Evolutionary conservation across 2,113 vertebrate genomes (phyloP).

Genomic region (Seriola rivoliana): DNA sequence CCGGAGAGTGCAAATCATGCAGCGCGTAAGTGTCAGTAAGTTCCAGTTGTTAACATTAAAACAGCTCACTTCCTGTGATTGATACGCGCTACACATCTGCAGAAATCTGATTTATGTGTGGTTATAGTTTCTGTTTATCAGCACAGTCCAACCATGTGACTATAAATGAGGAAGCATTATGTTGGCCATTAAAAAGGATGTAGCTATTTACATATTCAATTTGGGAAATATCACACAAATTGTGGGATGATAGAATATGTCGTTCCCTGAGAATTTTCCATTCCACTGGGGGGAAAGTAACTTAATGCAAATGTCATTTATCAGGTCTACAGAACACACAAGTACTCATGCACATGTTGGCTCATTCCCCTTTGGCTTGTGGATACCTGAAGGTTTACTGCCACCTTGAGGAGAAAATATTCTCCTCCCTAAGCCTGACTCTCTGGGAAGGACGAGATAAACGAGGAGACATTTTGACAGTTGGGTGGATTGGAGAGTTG

Average conservation of each 20-base stretch:
- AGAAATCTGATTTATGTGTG: slow-evolving; percentile 57
- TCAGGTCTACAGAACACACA: slow-evolving; percentile 73
- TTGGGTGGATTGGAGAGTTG: neutral
- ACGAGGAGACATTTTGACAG: slow-evolving; percentile 19
- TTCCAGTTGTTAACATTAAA: slow-evolving; percentile 64
- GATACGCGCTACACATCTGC: slow-evolving; percentile 36
- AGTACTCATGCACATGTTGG: slow-evolving; percentile 53
- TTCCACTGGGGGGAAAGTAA: slow-evolving; percentile 68
- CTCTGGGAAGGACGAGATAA: slow-evolving; percentile 10
- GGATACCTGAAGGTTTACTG: slow-evolving; percentile 75
- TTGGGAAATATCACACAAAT: slow-evolving; percentile 77
- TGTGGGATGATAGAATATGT: slow-evolving; percentile 73
- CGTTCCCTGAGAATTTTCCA: slow-evolving; percentile 72
- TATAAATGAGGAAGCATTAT: slow-evolving; percentile 73
- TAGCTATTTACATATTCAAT: slow-evolving; percentile 82
- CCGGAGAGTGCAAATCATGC: slow-evolving; percentile 52
- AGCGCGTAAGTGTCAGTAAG: slow-evolving; percentile 33
- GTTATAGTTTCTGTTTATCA: slow-evolving; percentile 61
- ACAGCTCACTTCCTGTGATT: slow-evolving; percentile 60
- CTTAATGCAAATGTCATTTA: slow-evolving; percentile 83
- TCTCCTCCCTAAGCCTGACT: slow-evolving; percentile 11
- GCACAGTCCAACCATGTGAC: slow-evolving; percentile 59
- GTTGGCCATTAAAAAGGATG: slow-evolving; percentile 76
- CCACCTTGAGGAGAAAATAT: slow-evolving; percentile 76
- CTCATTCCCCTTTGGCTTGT: slow-evolving; percentile 28